A percentile compares a stretch with the other conserved stretches of the same genome.
phyloP scores from a whole-genome alignment of 2,113 vertebrate species.

The Acrocephalus arundinaceus region DNA sequence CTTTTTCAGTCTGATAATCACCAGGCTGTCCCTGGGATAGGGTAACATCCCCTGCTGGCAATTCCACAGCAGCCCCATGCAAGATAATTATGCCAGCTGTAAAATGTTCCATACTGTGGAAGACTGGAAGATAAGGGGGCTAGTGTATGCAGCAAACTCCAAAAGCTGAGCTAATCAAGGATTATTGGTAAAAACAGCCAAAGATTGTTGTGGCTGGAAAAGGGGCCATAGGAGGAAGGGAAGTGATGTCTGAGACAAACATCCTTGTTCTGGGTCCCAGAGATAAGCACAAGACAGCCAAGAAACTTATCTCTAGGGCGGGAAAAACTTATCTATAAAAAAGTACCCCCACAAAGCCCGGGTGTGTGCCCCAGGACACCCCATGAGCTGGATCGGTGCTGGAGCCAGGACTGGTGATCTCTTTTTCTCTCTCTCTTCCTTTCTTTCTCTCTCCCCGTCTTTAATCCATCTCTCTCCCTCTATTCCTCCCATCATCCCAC shows the following conservation, averaged over 20 bases:
- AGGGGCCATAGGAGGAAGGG: background rate
- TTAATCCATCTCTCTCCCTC: background rate
- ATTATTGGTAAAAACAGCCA: background rate
- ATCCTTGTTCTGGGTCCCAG: background rate
- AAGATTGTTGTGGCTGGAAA: background rate
- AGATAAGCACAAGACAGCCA: background rate
- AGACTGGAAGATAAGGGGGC: background rate
- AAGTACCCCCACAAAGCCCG: background rate
- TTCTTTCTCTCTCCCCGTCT: background rate
- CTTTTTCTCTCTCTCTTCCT: background rate
- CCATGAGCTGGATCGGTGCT: rapidly evolving
- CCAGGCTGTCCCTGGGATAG: background rate
- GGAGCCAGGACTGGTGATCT: background rate
- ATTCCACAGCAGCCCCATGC: background rate
- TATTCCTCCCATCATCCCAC: rapidly evolving
- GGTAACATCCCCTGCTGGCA: background rate
- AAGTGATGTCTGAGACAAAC: background rate
- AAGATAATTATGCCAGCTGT: background rate
- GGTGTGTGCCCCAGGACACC: background rate
- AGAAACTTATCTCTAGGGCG: background rate
- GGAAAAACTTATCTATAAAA: background rate
- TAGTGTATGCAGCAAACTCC: background rate
- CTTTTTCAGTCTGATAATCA: background rate
- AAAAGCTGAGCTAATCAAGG: background rate
- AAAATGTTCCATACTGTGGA: background rate